phyloP scores from a whole-genome alignment of 2,888 invertebrate species.

The Enchytraeus crypticus region DNA sequence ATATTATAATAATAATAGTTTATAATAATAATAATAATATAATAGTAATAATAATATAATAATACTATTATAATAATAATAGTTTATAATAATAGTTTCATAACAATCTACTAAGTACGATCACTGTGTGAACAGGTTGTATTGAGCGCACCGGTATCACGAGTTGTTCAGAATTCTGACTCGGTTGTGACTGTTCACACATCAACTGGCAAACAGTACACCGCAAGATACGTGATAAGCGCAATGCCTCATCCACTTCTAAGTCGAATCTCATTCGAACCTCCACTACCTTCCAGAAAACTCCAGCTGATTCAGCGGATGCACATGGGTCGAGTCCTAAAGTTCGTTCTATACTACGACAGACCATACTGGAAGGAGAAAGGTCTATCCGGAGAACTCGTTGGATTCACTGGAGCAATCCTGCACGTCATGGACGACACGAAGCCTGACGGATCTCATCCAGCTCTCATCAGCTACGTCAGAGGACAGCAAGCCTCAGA shows the following conservation, averaged over 20 bases:
- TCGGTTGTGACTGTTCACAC: not conserved
- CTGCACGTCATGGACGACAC: conserved; percentile 43
- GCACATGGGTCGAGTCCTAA: conserved; percentile 49
- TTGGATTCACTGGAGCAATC: conserved; percentile 34
- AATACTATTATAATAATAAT: too few relatives aligned
- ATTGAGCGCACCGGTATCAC: conserved; percentile 38
- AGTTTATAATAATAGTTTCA: too few relatives aligned
- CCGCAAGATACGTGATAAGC: conserved; percentile 35
- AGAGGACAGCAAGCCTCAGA: conserved; percentile 33
- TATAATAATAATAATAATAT: too few relatives aligned
- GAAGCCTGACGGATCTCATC: conserved; percentile 39
- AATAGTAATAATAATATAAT: too few relatives aligned
- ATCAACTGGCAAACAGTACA: not conserved
- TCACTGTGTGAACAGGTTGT: conserved; percentile 31
- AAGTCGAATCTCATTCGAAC: conserved; percentile 42
- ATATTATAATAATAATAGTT: too few relatives aligned
- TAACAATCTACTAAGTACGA: too few relatives aligned
- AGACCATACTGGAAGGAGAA: conserved; percentile 47
- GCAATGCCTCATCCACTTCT: conserved; percentile 44
- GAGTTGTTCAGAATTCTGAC: not conserved
- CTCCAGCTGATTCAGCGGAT: conserved; percentile 43
- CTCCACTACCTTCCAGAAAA: conserved; percentile 40
- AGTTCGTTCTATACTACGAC: conserved; percentile 48
- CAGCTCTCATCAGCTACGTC: conserved; percentile 46
- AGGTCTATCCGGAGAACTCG: conserved; percentile 37